Evolutionary conservation across 2,797 vertebrate genomes (phyloP), one percentile per base, ranked within the genome.

Genomic region (Diplodus sargus): DNA sequence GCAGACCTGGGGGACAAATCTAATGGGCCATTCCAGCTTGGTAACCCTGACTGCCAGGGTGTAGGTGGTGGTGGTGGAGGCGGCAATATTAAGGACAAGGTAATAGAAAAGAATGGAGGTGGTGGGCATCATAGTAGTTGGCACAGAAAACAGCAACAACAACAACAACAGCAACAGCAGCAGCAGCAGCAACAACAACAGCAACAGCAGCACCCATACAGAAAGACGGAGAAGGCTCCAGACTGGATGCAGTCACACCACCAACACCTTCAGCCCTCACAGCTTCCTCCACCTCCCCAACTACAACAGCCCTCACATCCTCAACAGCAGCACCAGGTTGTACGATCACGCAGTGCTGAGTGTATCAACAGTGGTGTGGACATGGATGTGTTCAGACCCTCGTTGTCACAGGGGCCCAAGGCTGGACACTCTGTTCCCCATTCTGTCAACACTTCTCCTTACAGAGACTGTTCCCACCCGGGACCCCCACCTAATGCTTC

Each of bases 391-490:
- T 95, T 96, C 61, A 96, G 96, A 72, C 61, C 96, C 0, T 70
- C 95, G 1, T 86, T 97, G 14, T 89, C 95, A 51, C 96, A 96
- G 16, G 95, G 94, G 1, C 90, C 95, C 74, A 97, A 98, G 77
- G 86, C 92, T 0, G 89, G 91, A 67, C 95, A 95, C 87, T 88
- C 96, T 88, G 91, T 98, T 92, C n/a, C 97, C 93, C 94, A 96
- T 90, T 96, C 96, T 1, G 95, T 97, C 80, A 95, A 94, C 94
- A 95, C 96, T 0, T 92, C 96, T 0, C 91, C 95, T 47, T 94
- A 95, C 7, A 96, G 96, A 45, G 97, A 99, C 91, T 98, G 97
- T 82, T 96, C 97, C 63, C 97, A 97, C 63, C 92, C 96, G 9
- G 92, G 93, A 64, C 94, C 92, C 23, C 92, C 91, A 59, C 86